These are phyloP conservation scores for Lasiurus borealis DNA, from an alignment of 2,113 vertebrate genomes.

Conservation along the genomic window DNA sequence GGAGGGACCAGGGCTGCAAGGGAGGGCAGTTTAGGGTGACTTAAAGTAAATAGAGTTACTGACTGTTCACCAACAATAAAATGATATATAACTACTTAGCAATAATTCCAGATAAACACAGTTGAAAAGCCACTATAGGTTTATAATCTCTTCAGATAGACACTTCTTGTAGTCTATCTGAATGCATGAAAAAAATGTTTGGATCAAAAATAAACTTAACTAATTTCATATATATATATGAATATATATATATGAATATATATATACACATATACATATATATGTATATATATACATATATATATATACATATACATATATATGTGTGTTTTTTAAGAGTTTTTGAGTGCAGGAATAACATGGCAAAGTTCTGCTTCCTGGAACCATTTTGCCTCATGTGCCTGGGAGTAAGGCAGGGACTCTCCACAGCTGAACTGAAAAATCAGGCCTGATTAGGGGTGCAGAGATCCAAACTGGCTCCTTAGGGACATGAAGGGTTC, in stretches of 20 bases:
- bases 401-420: not conserved
- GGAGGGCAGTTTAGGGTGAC: too few species aligned
- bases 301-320: too few species aligned
- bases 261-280: too few species aligned
- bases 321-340: not conserved
- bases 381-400: not conserved
- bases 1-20: too few species aligned
- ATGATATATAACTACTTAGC: not conserved
- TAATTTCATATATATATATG: not conserved
- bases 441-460: not conserved
- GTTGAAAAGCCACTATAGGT: not conserved
- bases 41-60: not conserved
- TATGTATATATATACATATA: too few species aligned
- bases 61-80: not conserved
- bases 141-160: too few species aligned
- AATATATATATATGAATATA: too few species aligned
- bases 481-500: not conserved
- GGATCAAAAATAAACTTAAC: conserved; percentile 1
- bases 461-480: not conserved
- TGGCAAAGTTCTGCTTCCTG: not conserved
- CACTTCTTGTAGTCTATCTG: too few species aligned
- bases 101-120: not conserved
- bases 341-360: not conserved
- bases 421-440: not conserved
- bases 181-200: not conserved